Evolutionary conservation across 2,113 vertebrate species (phyloP).

Genomic region (Phyllostomus discolor): DNA sequence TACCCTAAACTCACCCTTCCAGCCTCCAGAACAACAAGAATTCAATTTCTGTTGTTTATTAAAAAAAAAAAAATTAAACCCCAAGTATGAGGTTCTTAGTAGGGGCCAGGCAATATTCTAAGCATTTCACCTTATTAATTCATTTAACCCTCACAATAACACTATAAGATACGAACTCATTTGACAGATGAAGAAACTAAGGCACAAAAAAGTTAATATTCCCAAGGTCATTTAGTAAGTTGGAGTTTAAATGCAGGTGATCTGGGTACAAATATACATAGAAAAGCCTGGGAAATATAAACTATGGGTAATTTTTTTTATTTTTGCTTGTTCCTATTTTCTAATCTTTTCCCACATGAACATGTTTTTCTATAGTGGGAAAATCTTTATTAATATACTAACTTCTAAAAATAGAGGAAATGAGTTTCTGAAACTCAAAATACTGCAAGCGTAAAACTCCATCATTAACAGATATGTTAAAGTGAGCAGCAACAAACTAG

Average conservation of each 20-base stretch:
- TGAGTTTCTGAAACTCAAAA: not conserved
- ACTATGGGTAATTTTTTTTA: not conserved
- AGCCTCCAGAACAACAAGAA: not conserved
- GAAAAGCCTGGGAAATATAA: not conserved
- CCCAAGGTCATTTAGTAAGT: not conserved
- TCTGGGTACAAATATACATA: not conserved
- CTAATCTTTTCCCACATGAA: slow-evolving; percentile 3
- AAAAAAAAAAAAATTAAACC: not conserved
- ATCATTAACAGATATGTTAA: not conserved
- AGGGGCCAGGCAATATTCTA: not conserved
- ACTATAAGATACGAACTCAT: not conserved
- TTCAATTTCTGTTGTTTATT: not conserved
- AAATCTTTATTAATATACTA: slow-evolving; percentile 13
- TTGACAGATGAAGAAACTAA: slow-evolving; percentile 5
- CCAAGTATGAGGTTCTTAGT: not conserved
- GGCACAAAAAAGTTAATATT: not conserved
- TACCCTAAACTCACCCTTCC: not conserved
- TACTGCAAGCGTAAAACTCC: not conserved
- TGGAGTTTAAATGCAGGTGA: not conserved
- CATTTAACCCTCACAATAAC: not conserved
- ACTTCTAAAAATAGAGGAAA: not conserved
- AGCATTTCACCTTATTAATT: not conserved
- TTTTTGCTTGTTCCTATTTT: not conserved
- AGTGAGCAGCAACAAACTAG: not conserved
- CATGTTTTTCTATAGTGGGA: not conserved